Conservation (phyloP, 2,797 vertebrate species). For the Mastacembelus armatus region DNA sequence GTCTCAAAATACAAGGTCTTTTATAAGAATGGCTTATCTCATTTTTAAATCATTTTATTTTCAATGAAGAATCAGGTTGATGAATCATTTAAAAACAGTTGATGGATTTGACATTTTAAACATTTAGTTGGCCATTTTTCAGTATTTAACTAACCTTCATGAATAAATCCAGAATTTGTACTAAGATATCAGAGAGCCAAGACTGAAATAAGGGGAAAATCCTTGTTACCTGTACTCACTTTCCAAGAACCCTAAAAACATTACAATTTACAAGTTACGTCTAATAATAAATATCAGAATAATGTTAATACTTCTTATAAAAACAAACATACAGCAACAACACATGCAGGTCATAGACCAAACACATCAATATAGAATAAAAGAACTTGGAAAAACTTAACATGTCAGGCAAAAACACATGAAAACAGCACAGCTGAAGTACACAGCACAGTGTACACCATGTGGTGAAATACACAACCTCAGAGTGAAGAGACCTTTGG, state of each 20-base stretch:
- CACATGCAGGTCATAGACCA: slow-evolving; percentile 25
- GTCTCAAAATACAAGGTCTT: slow-evolving; percentile 92
- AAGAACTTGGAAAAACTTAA: slow-evolving; percentile 53
- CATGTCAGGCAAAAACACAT: slow-evolving; percentile 35
- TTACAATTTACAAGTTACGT: not conserved
- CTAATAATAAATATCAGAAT: slow-evolving; percentile 27
- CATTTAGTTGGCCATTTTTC: not conserved
- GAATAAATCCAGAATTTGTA: slow-evolving; percentile 37
- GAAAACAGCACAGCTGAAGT: slow-evolving; percentile 10
- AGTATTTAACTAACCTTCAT: slow-evolving; percentile 22
- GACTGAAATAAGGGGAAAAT: slow-evolving; percentile 13
- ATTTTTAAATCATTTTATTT: slow-evolving; percentile 52
- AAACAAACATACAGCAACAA: slow-evolving; percentile 34
- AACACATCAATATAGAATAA: slow-evolving; percentile 38
- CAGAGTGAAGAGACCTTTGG: not conserved
- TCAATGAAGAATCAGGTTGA: slow-evolving; percentile 11
- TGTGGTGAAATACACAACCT: slow-evolving; percentile 19
- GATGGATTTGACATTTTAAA: slow-evolving; percentile 21
- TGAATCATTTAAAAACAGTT: slow-evolving; percentile 34
- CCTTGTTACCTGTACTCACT: not conserved
- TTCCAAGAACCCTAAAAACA: slow-evolving; percentile 27
- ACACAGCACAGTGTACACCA: not conserved
- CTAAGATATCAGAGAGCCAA: slow-evolving; percentile 46
- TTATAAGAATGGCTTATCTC: slow-evolving; percentile 65
- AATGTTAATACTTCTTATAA: slow-evolving; percentile 20